phyloP scores from a whole-genome alignment of 2,797 vertebrate species.

The Amblyraja radiata region DNA sequence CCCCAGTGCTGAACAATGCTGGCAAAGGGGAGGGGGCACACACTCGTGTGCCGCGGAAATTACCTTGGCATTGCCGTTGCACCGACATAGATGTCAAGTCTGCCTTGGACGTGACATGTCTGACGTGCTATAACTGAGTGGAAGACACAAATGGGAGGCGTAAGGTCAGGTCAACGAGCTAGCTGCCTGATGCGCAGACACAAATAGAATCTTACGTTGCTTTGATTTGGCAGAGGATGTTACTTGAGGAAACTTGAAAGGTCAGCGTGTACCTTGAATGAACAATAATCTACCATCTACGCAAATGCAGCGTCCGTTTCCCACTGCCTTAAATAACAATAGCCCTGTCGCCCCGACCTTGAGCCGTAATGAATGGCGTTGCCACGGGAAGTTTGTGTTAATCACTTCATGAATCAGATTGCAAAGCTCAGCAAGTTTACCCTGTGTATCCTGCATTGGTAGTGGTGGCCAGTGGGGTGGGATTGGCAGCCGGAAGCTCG shows the following conservation, averaged over 20 bases:
- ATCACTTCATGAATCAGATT: neutral
- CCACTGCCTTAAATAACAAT: slow-evolving; percentile 3
- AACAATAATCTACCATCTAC: neutral
- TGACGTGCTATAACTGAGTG: neutral
- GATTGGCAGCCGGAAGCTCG: too few relatives aligned
- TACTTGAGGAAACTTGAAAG: neutral
- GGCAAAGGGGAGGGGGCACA: neutral
- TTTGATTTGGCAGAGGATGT: neutral
- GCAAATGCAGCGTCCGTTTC: neutral
- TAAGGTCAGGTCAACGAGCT: neutral
- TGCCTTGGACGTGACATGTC: neutral
- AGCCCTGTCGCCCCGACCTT: neutral
- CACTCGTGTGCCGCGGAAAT: neutral
- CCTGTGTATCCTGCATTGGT: too few relatives aligned
- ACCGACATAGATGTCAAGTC: neutral
- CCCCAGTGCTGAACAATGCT: neutral
- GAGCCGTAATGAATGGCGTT: neutral
- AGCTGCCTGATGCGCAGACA: neutral
- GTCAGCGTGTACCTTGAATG: neutral
- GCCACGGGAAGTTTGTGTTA: neutral
- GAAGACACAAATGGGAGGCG: neutral
- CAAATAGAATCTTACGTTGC: neutral
- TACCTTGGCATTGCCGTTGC: neutral
- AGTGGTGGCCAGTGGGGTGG: too few relatives aligned
- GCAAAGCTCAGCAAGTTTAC: neutral